phyloP scores from a whole-genome alignment of 2,797 vertebrate genomes.

The Thaleichthys pacificus region DNA sequence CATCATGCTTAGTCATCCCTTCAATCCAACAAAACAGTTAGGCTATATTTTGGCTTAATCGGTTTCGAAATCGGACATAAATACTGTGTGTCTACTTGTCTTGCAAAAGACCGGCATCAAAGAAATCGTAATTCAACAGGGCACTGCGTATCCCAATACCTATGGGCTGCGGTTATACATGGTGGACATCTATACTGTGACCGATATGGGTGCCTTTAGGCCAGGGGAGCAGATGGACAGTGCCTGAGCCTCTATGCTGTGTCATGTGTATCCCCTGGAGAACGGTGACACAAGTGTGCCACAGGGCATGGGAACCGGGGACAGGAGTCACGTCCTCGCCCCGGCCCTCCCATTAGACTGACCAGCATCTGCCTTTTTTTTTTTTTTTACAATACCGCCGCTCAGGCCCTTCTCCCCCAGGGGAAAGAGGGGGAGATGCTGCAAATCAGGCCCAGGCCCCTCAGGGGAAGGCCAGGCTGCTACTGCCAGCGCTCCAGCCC shows the following conservation, averaged over 20 bases:
- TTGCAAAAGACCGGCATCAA: not conserved
- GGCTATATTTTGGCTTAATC: too few species aligned
- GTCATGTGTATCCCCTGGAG: conserved; percentile 58
- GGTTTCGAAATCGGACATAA: too few species aligned
- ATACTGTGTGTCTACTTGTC: too few species aligned
- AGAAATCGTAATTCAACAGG: not conserved
- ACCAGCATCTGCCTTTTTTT: conserved; percentile 64
- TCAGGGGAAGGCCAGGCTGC: conserved; percentile 60
- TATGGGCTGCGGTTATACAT: conserved; percentile 21
- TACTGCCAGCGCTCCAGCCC: conserved; percentile 39
- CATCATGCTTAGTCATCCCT: too few species aligned
- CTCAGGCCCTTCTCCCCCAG: conserved; percentile 59
- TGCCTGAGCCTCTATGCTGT: conserved; percentile 48
- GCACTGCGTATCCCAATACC: conserved; percentile 1
- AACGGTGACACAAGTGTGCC: conserved; percentile 70
- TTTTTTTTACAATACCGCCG: conserved; percentile 39
- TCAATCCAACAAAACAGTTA: too few species aligned
- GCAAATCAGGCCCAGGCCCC: conserved; percentile 56
- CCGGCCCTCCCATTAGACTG: conserved; percentile 52
- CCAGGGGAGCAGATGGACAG: conserved; percentile 73
- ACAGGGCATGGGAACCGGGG: conserved; percentile 74
- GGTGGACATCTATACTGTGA: conserved; percentile 30
- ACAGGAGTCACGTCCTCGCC: conserved; percentile 52
- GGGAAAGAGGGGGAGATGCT: conserved; percentile 47
- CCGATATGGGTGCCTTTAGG: conserved; percentile 42